phyloP scores from a whole-genome alignment of 2,113 vertebrate genomes.

The Nycticryphes semicollaris region DNA sequence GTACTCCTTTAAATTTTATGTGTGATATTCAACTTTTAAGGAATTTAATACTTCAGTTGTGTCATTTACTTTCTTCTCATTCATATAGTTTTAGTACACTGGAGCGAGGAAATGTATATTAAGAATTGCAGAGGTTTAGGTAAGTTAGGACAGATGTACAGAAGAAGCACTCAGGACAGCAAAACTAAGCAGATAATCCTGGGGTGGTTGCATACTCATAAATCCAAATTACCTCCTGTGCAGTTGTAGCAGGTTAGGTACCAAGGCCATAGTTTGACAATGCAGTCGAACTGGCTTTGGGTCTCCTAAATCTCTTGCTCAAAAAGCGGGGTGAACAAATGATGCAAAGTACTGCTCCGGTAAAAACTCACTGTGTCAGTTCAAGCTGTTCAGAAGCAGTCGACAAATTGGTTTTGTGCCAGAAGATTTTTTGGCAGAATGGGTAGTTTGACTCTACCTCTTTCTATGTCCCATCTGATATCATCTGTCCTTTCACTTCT shows the following conservation, averaged over 20 bases:
- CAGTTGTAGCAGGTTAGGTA: not conserved
- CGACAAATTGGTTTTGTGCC: not conserved
- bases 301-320: not conserved
- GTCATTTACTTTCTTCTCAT: not conserved
- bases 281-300: rapidly evolving
- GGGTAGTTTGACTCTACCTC: not conserved
- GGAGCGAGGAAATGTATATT: not conserved
- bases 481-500: not conserved
- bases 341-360: not conserved
- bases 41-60: not conserved
- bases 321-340: not conserved
- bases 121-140: not conserved
- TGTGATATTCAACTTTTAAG: not conserved
- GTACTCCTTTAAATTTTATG: not conserved
- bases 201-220: not conserved
- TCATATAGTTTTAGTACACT: not conserved
- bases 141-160: not conserved
- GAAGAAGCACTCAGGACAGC: not conserved
- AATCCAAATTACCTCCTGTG: not conserved
- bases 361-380: not conserved
- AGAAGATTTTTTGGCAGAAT: not conserved
- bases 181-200: not conserved
- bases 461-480: not conserved
- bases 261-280: not conserved
- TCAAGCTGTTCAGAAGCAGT: not conserved